These are phyloP conservation scores for Macropodus opercularis DNA, from an alignment of 2,797 vertebrate species.

Conservation along the genomic window DNA sequence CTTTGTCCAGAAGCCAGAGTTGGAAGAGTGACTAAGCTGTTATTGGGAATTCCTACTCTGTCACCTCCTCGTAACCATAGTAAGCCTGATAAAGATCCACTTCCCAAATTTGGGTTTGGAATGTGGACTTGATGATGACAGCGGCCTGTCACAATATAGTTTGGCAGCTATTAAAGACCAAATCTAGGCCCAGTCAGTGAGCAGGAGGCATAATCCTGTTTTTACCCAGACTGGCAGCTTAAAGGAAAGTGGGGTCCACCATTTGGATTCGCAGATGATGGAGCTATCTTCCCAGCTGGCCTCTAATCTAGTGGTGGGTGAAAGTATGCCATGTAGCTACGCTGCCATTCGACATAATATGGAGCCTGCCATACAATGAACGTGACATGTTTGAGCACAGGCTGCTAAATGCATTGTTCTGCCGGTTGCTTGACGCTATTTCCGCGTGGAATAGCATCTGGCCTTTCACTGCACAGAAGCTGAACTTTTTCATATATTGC, in stretches of 20 bases:
- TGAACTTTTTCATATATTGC: not conserved
- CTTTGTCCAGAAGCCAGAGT: not conserved
- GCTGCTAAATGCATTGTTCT: slow-evolving; percentile 47
- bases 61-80: slow-evolving; percentile 12
- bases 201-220: slow-evolving; percentile 79
- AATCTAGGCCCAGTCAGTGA: slow-evolving; percentile 69
- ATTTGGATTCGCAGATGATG: slow-evolving; percentile 79
- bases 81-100: slow-evolving; percentile 12
- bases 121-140: slow-evolving; percentile 43
- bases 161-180: slow-evolving; percentile 67
- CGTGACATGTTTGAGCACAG: slow-evolving; percentile 45
- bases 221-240: slow-evolving; percentile 78
- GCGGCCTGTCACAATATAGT: slow-evolving; percentile 53
- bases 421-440: slow-evolving; percentile 3
- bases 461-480: not conserved
- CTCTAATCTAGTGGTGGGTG: slow-evolving; percentile 73
- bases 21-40: slow-evolving; percentile 12
- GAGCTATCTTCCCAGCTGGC: slow-evolving; percentile 77
- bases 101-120: slow-evolving; percentile 33
- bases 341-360: slow-evolving; percentile 59
- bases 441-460: not conserved
- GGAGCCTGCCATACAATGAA: slow-evolving; percentile 50
- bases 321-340: slow-evolving; percentile 46
- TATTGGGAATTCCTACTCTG: not conserved
- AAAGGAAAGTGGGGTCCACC: slow-evolving; percentile 72